Conservation (phyloP, 2,797 vertebrate species). For the Sarcophilus harrisii region DNA sequence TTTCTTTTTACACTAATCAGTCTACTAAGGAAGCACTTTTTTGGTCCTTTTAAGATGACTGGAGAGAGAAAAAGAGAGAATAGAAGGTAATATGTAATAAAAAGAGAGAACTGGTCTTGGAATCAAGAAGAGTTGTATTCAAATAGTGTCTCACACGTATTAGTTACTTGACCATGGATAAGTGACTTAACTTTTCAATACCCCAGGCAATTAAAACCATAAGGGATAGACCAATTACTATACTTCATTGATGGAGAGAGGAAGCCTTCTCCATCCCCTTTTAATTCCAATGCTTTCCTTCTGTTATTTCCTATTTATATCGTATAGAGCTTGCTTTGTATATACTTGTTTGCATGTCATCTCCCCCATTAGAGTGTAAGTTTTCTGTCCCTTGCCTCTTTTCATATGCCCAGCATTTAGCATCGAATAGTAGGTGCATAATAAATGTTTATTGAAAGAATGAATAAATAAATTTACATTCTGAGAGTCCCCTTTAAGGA, state of each 20-base stretch:
- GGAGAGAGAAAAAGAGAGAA: not conserved
- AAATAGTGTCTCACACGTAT: not conserved
- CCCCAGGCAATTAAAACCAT: not conserved
- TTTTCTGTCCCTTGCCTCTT: not conserved
- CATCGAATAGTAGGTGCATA: not conserved
- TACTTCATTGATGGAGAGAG: not conserved
- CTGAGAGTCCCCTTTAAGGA: not conserved
- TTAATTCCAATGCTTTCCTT: not conserved
- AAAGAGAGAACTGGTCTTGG: not conserved
- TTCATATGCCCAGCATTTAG: not conserved
- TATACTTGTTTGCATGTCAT: not conserved
- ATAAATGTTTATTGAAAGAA: too few species aligned
- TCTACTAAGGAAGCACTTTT: not conserved
- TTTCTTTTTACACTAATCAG: not conserved
- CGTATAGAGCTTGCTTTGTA: not conserved
- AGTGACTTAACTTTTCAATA: not conserved
- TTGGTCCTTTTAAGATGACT: not conserved
- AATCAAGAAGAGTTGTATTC: not conserved
- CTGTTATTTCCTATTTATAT: not conserved
- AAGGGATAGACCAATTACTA: not conserved
- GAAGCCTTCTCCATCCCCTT: not conserved
- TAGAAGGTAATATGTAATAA: too few species aligned
- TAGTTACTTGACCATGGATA: not conserved
- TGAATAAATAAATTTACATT: too few species aligned
- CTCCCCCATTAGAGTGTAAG: not conserved